Evolutionary conservation across 2,797 vertebrate species (phyloP).

Genomic region (Choloepus didactylus): DNA sequence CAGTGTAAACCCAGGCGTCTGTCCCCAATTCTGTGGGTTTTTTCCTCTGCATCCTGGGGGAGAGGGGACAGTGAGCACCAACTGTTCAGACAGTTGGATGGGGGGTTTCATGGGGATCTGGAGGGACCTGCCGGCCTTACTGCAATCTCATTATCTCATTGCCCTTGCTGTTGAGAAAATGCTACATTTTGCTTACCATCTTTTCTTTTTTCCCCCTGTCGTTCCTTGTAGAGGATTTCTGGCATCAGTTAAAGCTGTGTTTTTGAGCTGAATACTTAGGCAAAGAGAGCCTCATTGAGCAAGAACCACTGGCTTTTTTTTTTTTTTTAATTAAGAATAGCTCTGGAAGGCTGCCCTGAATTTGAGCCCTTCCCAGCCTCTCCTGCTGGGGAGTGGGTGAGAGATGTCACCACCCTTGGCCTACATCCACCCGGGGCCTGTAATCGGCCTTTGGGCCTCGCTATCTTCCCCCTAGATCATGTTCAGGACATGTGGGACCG

Average conservation of each 20-base stretch:
- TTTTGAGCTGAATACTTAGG: background rate
- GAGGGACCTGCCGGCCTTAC: fast-evolving
- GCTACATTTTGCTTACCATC: background rate
- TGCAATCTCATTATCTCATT: no score
- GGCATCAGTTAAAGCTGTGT: background rate
- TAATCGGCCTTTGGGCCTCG: background rate
- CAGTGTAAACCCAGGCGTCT: background rate
- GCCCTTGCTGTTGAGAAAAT: background rate
- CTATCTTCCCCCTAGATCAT: background rate
- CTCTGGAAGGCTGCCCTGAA: background rate
- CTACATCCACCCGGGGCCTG: background rate
- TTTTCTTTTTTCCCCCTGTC: fast-evolving
- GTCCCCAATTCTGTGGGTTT: background rate
- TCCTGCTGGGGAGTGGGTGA: background rate
- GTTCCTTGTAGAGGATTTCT: background rate
- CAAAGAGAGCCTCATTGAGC: background rate
- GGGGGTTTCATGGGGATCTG: fast-evolving
- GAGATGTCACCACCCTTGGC: background rate
- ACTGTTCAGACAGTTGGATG: background rate
- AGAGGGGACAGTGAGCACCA: background rate
- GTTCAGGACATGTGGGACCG: background rate
- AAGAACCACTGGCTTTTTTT: background rate
- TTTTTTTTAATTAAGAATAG: background rate
- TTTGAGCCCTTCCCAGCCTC: background rate
- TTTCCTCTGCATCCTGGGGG: background rate